Conservation (phyloP, 2,888 invertebrate genomes). For the Lasioglossum pauxillum region DNA sequence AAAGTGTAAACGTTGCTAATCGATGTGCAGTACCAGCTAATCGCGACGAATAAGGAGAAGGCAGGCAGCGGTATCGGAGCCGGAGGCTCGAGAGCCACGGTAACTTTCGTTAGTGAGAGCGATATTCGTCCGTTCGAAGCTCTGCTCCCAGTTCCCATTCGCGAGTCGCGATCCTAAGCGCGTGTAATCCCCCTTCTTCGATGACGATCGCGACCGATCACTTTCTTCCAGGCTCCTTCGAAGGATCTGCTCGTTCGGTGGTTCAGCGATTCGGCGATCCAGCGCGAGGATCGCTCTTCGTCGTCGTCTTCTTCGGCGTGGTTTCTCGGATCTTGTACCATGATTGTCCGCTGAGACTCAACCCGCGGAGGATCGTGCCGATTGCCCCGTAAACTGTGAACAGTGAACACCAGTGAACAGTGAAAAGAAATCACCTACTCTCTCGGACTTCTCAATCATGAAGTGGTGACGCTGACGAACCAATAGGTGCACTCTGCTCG, state of each 20-base stretch:
- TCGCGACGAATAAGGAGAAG: not conserved
- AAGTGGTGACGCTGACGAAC: not conserved
- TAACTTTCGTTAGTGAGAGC: slow-evolving; percentile 59
- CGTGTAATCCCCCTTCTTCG: slow-evolving; percentile 63
- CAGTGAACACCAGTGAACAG: not conserved
- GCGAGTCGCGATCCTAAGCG: slow-evolving; percentile 43
- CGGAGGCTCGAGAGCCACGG: not conserved
- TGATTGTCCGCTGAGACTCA: not conserved
- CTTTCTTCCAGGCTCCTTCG: slow-evolving; percentile 73
- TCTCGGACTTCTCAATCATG: not conserved
- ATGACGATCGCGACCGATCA: slow-evolving; percentile 66
- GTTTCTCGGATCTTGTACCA: slow-evolving; percentile 6
- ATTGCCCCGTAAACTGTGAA: not conserved
- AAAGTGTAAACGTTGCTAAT: slow-evolving; percentile 12
- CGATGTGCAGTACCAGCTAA: not conserved
- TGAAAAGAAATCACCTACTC: not conserved
- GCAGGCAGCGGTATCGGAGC: not conserved
- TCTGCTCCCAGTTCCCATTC: slow-evolving; percentile 47
- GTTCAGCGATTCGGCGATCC: slow-evolving; percentile 22
- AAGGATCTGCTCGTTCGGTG: slow-evolving; percentile 48
- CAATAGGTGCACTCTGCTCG: slow-evolving; percentile 22
- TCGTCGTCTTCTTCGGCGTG: not conserved
- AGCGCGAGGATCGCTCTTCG: slow-evolving; percentile 52
- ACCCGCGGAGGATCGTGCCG: not conserved
- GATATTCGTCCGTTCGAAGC: slow-evolving; percentile 51